Evolutionary conservation across 2,888 invertebrate species (phyloP).

Genomic region (Aspidapion aeneum): DNA sequence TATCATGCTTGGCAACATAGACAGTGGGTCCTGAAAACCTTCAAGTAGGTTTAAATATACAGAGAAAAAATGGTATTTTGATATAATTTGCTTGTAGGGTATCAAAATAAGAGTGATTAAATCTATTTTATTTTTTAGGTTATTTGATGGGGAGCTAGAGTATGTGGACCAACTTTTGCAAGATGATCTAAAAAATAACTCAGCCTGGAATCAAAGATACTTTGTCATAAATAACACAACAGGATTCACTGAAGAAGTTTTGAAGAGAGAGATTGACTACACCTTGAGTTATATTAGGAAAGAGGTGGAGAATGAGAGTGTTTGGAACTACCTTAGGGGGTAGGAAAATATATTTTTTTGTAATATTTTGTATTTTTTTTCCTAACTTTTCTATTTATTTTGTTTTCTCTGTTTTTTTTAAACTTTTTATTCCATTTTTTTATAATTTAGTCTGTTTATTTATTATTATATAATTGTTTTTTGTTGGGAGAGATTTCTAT

Average conservation of each 20-base stretch:
- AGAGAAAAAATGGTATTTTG: too few species aligned
- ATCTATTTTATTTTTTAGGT: conserved; percentile 29
- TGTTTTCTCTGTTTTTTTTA: too few species aligned
- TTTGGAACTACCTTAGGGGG: conserved; percentile 97
- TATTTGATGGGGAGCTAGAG: conserved; percentile 79
- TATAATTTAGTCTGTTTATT: too few species aligned
- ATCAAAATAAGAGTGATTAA: too few species aligned
- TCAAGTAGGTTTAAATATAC: conserved; percentile 70
- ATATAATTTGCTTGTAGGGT: too few species aligned
- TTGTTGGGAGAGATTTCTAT: too few species aligned
- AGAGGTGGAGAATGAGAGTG: conserved; percentile 92
- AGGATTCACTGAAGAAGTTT: conserved; percentile 73
- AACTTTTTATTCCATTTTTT: too few species aligned
- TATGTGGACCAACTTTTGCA: conserved; percentile 77
- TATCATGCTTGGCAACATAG: conserved; percentile 99
- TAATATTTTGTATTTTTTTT: too few species aligned
- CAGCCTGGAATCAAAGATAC: conserved; percentile 99
- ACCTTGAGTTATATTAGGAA: conserved; percentile 75
- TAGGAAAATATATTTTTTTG: too few species aligned
- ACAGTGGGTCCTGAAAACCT: conserved; percentile 83
- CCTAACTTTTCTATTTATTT: too few species aligned
- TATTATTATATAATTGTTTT: too few species aligned
- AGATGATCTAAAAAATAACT: conserved; percentile 94
- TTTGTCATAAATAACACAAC: conserved; percentile 81
- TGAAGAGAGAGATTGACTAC: conserved; percentile 78